Percentiles rank a stretch among this genome's conserved stretches.
These are phyloP conservation scores for Dasysyrphus albostriatus DNA, from an alignment of 2,888 invertebrate genomes.

Conservation along the genomic window DNA sequence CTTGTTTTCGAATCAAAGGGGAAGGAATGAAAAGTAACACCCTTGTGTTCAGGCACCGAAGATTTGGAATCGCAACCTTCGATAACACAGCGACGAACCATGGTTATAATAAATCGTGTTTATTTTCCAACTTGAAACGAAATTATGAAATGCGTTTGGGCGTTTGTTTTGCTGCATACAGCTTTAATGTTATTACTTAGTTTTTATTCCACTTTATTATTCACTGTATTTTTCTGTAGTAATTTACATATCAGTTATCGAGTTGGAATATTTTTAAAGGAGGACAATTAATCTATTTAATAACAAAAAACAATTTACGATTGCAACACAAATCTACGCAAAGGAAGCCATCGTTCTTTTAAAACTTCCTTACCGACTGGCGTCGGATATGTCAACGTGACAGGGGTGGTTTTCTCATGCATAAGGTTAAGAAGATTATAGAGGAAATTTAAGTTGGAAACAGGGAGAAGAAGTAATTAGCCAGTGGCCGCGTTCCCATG, in stretches of 20 bases:
- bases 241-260: neutral
- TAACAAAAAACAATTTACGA: slow-evolving; percentile 15
- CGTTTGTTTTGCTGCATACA: neutral
- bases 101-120: slow-evolving; percentile 55
- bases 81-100: slow-evolving; percentile 83
- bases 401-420: neutral
- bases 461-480: too few relatives aligned
- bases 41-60: slow-evolving; percentile 84
- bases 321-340: slow-evolving; percentile 19
- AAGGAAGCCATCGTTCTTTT: slow-evolving; percentile 30
- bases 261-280: neutral
- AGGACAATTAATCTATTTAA: slow-evolving; percentile 19
- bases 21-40: slow-evolving; percentile 91
- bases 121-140: neutral
- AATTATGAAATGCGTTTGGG: slow-evolving; percentile 49
- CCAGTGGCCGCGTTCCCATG: too few relatives aligned
- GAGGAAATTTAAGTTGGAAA: too few relatives aligned
- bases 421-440: neutral
- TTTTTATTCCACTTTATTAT: neutral
- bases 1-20: slow-evolving; percentile 87
- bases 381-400: slow-evolving; percentile 19
- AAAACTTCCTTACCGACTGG: slow-evolving; percentile 45
- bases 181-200: neutral
- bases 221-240: neutral
- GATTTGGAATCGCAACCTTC: slow-evolving; percentile 82